Evolutionary conservation across 2,113 vertebrate genomes (phyloP).

Genomic region (Phyllostomus discolor): DNA sequence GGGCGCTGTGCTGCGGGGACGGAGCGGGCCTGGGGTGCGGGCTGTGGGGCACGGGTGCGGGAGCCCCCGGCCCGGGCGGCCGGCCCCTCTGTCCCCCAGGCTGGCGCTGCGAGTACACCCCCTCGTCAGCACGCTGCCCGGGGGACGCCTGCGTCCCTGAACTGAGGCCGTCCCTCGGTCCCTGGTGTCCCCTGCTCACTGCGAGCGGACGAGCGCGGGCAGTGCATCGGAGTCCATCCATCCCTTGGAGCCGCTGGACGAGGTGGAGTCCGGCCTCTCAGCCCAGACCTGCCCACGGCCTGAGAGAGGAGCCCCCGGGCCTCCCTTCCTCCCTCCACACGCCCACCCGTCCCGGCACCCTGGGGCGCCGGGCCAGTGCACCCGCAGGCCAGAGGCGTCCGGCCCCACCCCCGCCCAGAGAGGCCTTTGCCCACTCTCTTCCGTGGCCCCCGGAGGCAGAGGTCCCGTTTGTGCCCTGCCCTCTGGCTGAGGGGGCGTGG

Average conservation of each 20-base stretch:
- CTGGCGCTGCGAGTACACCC: not conserved
- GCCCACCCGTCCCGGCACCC: accelerated
- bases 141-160: not conserved
- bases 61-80: not conserved
- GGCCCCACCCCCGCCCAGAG: not conserved
- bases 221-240: accelerated
- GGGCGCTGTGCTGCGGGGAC: not conserved
- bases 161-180: accelerated
- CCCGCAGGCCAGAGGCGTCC: no score
- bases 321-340: not conserved
- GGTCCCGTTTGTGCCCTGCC: no score
- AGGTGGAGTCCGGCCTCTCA: not conserved
- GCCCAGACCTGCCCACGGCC: accelerated
- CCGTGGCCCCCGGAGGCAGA: accelerated
- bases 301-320: not conserved
- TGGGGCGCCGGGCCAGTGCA: accelerated
- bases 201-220: not conserved
- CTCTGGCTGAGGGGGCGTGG: not conserved
- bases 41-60: not conserved
- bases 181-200: accelerated
- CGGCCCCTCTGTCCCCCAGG: not conserved
- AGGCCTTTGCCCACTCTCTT: not conserved
- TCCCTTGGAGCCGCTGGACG: no score
- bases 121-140: no score
- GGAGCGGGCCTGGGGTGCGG: not conserved